Percentiles rank a stretch among this genome's conserved stretches.
phyloP scores from a whole-genome alignment of 2,888 invertebrate species.

The Plebejus argus region DNA sequence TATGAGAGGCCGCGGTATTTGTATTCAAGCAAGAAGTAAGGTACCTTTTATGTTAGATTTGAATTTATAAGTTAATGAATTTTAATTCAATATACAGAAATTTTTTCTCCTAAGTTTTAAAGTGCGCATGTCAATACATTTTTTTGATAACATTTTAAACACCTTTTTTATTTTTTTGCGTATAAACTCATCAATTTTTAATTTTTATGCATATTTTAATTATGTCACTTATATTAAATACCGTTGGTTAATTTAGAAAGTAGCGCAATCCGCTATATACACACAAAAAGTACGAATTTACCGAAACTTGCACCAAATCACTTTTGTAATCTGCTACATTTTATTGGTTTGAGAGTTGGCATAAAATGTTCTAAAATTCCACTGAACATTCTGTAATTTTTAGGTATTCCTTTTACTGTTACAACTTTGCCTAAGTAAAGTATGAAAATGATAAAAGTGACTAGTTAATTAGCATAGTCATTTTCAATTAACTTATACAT shows the following conservation, averaged over 20 bases:
- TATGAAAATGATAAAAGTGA: not conserved
- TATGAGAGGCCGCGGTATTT: not conserved
- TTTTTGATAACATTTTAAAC: too few relatives aligned
- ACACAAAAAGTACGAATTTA: constrained; percentile 26
- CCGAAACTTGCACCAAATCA: constrained; percentile 12
- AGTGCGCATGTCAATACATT: too few relatives aligned
- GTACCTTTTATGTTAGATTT: too few relatives aligned
- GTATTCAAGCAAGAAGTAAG: not conserved
- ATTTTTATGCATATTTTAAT: constrained; percentile 7
- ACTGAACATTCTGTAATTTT: not conserved
- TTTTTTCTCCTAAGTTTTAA: too few relatives aligned
- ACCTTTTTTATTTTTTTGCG: not conserved
- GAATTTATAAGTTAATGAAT: too few relatives aligned
- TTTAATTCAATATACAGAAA: too few relatives aligned
- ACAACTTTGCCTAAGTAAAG: not conserved
- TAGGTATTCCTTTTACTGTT: not conserved
- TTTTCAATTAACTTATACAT: not conserved
- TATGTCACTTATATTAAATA: constrained; percentile 15
- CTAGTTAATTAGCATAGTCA: not conserved
- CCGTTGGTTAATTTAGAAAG: constrained; percentile 31
- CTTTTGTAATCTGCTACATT: constrained; percentile 22
- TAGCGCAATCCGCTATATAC: constrained; percentile 25
- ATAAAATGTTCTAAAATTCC: not conserved
- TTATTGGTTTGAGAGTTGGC: constrained; percentile 2
- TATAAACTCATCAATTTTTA: not conserved